Evolutionary conservation across 2,888 invertebrate species (phyloP).

Genomic region (Drosophila nigricruria): DNA sequence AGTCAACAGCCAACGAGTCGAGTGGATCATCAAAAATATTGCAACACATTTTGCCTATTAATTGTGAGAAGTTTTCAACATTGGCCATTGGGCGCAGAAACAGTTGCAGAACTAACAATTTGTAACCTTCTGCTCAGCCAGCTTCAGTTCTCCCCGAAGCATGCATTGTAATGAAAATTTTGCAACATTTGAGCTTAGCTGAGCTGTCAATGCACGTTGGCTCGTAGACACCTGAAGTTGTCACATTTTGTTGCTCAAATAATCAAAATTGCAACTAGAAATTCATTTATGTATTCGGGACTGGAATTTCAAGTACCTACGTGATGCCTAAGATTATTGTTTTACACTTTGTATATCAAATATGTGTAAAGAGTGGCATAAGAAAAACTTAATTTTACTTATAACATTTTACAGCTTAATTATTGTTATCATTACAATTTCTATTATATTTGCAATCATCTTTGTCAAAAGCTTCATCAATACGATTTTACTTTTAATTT

Average conservation of each 20-base stretch:
- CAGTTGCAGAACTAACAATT: constrained; percentile 46
- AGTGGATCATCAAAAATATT: constrained; percentile 74
- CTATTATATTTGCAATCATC: too few relatives aligned
- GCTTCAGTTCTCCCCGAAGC: constrained; percentile 20
- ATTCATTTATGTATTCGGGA: constrained; percentile 69
- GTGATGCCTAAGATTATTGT: constrained; percentile 34
- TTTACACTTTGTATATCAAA: background rate
- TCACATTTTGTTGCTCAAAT: constrained; percentile 40
- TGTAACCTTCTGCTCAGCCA: constrained; percentile 29
- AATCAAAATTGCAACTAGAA: constrained; percentile 64
- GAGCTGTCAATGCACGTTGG: constrained; percentile 18
- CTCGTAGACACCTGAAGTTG: background rate
- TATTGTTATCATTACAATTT: too few relatives aligned
- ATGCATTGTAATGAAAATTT: constrained; percentile 61
- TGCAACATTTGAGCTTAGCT: constrained; percentile 60
- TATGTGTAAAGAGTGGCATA: background rate
- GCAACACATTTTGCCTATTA: constrained; percentile 80
- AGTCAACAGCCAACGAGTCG: constrained; percentile 54
- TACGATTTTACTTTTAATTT: too few relatives aligned
- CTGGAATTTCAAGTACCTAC: constrained; percentile 45
- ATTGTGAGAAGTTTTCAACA: constrained; percentile 51
- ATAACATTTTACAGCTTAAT: too few relatives aligned
- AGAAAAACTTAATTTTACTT: background rate
- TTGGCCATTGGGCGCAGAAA: constrained; percentile 19
- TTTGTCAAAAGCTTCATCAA: too few relatives aligned